Evolutionary conservation across 2,113 vertebrate genomes (phyloP).

Genomic region (Gulo gulo): DNA sequence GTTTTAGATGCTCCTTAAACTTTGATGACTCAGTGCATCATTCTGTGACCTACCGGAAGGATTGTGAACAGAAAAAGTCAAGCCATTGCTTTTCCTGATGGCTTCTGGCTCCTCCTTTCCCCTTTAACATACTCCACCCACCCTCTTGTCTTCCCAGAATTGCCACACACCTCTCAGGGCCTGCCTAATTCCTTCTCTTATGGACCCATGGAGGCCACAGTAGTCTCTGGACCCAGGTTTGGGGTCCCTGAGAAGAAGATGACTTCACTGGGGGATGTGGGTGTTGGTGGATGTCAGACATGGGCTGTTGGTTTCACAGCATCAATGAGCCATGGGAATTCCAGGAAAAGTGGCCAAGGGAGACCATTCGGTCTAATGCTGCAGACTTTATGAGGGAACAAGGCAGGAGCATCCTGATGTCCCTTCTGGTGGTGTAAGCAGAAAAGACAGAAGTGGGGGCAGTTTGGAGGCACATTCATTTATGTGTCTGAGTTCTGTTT

Average conservation of each 20-base stretch:
- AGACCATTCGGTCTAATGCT: background rate
- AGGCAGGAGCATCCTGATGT: no score
- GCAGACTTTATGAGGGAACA: background rate
- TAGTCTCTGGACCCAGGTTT: background rate
- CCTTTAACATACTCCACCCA: background rate
- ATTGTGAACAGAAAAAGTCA: background rate
- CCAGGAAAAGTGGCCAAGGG: background rate
- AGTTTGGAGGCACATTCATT: no score
- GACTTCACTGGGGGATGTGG: no score
- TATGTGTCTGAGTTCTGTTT: background rate
- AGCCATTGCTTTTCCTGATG: background rate
- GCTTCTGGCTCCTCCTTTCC: background rate
- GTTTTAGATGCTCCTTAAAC: background rate
- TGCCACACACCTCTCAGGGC: background rate
- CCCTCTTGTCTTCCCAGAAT: background rate
- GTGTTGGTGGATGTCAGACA: accelerated
- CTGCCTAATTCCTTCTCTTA: background rate
- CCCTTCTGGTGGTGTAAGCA: accelerated
- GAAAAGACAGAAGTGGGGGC: background rate
- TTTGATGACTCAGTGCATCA: background rate
- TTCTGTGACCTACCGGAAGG: background rate
- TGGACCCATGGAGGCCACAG: background rate
- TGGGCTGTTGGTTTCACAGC: background rate
- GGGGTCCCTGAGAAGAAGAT: background rate
- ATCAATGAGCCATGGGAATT: background rate